These are phyloP conservation scores for Eremophila alpestris DNA, from an alignment of 2,797 vertebrate species.

Conservation along the genomic window DNA sequence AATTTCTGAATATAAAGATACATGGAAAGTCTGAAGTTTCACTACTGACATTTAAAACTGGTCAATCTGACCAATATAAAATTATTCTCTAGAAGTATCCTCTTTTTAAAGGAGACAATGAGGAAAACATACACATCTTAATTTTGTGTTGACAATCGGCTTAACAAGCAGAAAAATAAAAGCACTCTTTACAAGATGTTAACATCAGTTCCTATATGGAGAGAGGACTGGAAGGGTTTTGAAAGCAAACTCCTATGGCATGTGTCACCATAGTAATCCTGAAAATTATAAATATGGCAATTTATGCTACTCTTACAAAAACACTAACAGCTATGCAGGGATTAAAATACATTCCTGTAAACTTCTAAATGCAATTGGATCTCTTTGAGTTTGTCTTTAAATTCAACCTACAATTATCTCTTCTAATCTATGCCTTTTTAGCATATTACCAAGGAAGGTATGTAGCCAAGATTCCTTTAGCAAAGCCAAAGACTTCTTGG, in stretches of 20 bases:
- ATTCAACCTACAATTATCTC: not conserved
- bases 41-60: not conserved
- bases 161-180: not conserved
- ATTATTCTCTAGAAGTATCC: not conserved
- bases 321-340: not conserved
- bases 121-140: not conserved
- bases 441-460: not conserved
- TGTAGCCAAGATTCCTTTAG: not conserved
- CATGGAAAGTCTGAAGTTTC: rapidly evolving
- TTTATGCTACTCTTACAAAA: not conserved
- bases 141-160: not conserved
- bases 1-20: not conserved
- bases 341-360: not conserved
- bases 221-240: not conserved
- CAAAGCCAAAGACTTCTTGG: not conserved
- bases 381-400: not conserved
- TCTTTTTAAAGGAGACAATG: not conserved
- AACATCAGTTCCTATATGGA: not conserved
- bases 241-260: not conserved
- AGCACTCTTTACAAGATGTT: not conserved
- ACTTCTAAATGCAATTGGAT: not conserved
- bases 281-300: not conserved
- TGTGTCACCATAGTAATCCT: not conserved
- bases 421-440: not conserved
- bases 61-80: not conserved